phyloP scores from a whole-genome alignment of 1,140 invertebrate genomes.

The Cydia amplana region DNA sequence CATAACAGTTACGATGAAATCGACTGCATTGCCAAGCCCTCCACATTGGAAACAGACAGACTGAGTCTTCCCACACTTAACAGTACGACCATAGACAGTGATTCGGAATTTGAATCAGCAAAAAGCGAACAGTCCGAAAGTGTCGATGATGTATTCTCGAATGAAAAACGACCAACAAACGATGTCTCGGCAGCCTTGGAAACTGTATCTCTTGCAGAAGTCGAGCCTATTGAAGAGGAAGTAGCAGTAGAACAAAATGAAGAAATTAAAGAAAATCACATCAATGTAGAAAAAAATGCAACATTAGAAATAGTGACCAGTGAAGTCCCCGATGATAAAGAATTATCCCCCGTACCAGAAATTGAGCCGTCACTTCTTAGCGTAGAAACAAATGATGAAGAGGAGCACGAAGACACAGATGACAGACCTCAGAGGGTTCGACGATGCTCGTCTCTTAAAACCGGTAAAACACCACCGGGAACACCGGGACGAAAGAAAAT shows the following conservation, averaged over 20 bases:
- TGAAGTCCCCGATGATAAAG: conserved; percentile 58
- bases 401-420: conserved; percentile 58
- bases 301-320: conserved; percentile 58
- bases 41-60: conserved; percentile 46
- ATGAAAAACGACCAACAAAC: conserved; percentile 50
- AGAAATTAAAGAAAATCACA: conserved; percentile 39
- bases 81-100: conserved; percentile 60
- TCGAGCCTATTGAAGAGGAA: conserved; percentile 53
- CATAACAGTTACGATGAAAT: conserved; percentile 71
- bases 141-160: conserved; percentile 43
- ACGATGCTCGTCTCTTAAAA: conserved; percentile 92
- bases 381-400: conserved; percentile 49
- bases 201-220: conserved; percentile 62
- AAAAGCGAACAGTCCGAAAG: conserved; percentile 63
- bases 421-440: conserved; percentile 83
- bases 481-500: conserved; percentile 95
- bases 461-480: conserved; percentile 94
- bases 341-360: conserved; percentile 58
- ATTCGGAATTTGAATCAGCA: conserved; percentile 74
- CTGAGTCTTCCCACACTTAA: conserved; percentile 48
- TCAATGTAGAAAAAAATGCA: conserved; percentile 39
- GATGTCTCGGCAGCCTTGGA: conserved; percentile 56
- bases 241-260: conserved; percentile 27
- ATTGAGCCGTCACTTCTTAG: conserved; percentile 58
- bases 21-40: conserved; percentile 49